These are phyloP conservation scores for Cercopithecus mona DNA, from an alignment of 2,113 vertebrate species.

Conservation along the genomic window DNA sequence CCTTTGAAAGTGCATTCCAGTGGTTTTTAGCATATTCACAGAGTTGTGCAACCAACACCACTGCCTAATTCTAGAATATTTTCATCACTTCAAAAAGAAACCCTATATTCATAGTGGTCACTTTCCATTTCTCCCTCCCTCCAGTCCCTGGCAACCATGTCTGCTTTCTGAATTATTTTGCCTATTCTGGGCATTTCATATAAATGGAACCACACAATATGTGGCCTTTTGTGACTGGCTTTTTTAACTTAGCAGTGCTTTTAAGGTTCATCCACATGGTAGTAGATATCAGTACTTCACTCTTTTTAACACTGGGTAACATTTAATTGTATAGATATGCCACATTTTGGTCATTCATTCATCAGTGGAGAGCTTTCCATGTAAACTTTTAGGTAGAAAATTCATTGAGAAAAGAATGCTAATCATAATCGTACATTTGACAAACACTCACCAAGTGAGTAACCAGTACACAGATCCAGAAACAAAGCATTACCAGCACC, in stretches of 20 bases:
- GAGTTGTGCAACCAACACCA: background rate
- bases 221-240: background rate
- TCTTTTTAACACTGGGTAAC: background rate
- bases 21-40: background rate
- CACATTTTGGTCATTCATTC: background rate
- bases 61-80: conserved; percentile 10
- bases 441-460: background rate
- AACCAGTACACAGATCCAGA: background rate
- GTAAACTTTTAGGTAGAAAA: background rate
- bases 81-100: background rate
- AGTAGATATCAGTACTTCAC: background rate
- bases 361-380: background rate
- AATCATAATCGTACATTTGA: background rate
- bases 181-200: background rate
- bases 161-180: background rate
- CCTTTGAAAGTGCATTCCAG: background rate
- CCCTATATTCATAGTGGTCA: background rate
- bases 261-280: background rate
- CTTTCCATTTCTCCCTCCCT: background rate
- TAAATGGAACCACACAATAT: background rate
- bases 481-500: background rate
- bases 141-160: background rate
- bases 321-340: background rate
- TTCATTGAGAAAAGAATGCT: background rate
- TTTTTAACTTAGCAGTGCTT: background rate